Percentiles rank a stretch among this genome's conserved stretches.
Evolutionary conservation across 1,140 invertebrate genomes (phyloP).

Genomic region (Drosophila punjabiensis): DNA sequence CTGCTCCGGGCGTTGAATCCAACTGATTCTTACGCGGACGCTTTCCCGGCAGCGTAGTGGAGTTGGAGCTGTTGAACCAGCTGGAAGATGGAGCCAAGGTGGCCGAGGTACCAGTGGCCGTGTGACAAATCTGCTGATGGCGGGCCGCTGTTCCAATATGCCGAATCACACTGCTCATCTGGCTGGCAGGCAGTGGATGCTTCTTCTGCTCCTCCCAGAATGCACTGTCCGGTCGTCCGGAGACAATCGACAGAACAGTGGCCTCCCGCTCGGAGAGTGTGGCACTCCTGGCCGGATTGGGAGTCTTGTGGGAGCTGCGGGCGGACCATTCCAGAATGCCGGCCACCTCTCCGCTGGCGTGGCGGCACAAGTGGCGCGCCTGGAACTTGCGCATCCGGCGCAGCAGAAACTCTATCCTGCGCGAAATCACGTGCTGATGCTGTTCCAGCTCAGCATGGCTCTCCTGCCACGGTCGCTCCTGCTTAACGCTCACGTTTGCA

Average conservation of each 20-base stretch:
- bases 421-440: conserved; percentile 89
- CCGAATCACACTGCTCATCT: conserved; percentile 74
- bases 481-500: conserved; percentile 7
- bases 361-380: conserved; percentile 89
- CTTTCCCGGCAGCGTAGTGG: conserved; percentile 44
- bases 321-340: conserved; percentile 90
- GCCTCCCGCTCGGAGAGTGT: conserved; percentile 66
- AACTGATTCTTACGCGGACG: conserved; percentile 60
- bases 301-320: conserved; percentile 73
- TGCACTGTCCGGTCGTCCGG: conserved; percentile 41
- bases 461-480: conserved; percentile 17
- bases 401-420: conserved; percentile 89
- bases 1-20: conserved; percentile 10
- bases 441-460: conserved; percentile 64
- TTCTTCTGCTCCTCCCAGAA: conserved; percentile 75
- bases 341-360: conserved; percentile 91
- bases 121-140: conserved; percentile 70
- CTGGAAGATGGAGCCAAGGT: conserved; percentile 66
- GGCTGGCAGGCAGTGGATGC: conserved; percentile 64
- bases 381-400: conserved; percentile 92
- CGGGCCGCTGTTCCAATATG: conserved; percentile 70
- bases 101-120: conserved; percentile 79
- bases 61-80: conserved; percentile 62
- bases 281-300: conserved; percentile 69
- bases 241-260: conserved; percentile 63